These are phyloP conservation scores for Saturnia japonica DNA, from an alignment of 2,888 invertebrate species.

Conservation along the genomic window DNA sequence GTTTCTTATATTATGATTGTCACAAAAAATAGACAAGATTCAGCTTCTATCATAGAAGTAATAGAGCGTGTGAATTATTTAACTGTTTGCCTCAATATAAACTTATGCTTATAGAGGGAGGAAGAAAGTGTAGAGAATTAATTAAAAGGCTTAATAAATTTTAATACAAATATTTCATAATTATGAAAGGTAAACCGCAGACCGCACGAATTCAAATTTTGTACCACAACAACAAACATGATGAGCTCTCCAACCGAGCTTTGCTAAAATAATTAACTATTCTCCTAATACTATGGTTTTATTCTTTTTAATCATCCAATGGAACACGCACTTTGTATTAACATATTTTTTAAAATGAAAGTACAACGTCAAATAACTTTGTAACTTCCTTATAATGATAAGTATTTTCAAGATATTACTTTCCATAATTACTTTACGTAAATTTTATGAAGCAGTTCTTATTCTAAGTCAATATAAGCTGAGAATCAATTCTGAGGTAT, in stretches of 20 bases:
- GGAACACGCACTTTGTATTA: not conserved
- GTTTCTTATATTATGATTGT: no score
- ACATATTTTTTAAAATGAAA: not conserved
- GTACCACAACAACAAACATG: slow-evolving; percentile 34
- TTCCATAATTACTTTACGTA: not conserved
- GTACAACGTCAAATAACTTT: not conserved
- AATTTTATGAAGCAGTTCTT: not conserved
- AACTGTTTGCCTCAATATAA: no score
- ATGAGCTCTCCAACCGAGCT: slow-evolving; percentile 43
- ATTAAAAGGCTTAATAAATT: not conserved
- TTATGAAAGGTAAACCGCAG: not conserved
- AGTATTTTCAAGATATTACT: not conserved
- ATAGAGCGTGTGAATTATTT: no score
- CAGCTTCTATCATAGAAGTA: no score
- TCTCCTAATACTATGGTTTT: slow-evolving; percentile 39
- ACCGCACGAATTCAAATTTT: slow-evolving; percentile 21
- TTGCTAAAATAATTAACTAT: slow-evolving; percentile 51
- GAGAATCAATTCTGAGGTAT: not conserved
- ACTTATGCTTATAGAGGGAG: not conserved
- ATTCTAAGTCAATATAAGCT: not conserved
- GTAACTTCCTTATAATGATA: not conserved
- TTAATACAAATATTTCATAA: not conserved
- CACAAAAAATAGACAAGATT: not conserved
- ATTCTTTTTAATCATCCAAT: slow-evolving; percentile 3
- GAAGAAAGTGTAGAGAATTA: not conserved